phyloP scores from a whole-genome alignment of 2,113 vertebrate species.

The Mormyrus lacerda region DNA sequence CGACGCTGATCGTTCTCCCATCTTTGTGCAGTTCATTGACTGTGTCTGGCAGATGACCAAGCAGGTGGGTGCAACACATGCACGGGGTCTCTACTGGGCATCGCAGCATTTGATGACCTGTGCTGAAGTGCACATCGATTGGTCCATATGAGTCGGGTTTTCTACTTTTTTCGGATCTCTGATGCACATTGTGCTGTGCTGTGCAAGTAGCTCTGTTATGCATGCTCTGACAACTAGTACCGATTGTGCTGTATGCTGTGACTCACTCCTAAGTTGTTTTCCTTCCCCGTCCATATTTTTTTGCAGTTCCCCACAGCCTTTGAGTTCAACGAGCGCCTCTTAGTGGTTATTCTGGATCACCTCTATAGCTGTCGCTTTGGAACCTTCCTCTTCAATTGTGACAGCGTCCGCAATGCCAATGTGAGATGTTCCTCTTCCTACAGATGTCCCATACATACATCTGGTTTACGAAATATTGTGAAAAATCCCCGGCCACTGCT shows the following conservation, averaged over 20 bases:
- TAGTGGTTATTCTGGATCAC: slow-evolving; percentile 91
- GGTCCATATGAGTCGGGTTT: background rate
- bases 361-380: slow-evolving; percentile 95
- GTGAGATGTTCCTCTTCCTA: slow-evolving; percentile 52
- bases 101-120: background rate
- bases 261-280: background rate
- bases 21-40: slow-evolving; percentile 94
- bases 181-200: background rate
- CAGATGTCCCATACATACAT: background rate
- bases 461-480: background rate
- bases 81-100: background rate
- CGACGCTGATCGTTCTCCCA: slow-evolving; percentile 88
- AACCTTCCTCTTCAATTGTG: slow-evolving; percentile 93
- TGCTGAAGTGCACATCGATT: background rate
- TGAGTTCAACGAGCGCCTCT: slow-evolving; percentile 90
- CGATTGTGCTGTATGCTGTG: background rate
- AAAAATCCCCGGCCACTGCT: background rate
- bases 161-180: background rate
- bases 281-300: slow-evolving; percentile 34
- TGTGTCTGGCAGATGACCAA: slow-evolving; percentile 99
- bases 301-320: slow-evolving; percentile 92
- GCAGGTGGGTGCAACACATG: slow-evolving; percentile 75
- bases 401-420: slow-evolving; percentile 70
- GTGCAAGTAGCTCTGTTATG: background rate
- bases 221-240: background rate